Percentiles rank a stretch among this genome's conserved stretches.
phyloP scores from a whole-genome alignment of 2,113 vertebrate species.

The Gnathonemus longibarbis region DNA sequence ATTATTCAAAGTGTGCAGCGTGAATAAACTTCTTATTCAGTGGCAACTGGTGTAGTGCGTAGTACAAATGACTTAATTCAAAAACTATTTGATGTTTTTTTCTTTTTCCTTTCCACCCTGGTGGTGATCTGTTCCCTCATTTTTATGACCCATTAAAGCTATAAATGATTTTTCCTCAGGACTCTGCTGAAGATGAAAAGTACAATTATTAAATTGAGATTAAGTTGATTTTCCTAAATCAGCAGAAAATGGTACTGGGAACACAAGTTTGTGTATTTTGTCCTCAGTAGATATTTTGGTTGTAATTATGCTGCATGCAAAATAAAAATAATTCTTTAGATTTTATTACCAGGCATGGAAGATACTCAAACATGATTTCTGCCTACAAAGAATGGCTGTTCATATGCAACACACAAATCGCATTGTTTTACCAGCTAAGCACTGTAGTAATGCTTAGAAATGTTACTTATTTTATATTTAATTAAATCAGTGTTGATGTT shows the following conservation, averaged over 20 bases:
- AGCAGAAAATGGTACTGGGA: not conserved
- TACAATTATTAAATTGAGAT: not conserved
- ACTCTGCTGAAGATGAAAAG: not conserved
- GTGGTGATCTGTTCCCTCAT: not conserved
- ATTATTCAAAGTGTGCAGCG: not conserved
- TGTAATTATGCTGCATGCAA: not conserved
- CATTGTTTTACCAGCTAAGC: not conserved
- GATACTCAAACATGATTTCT: not conserved
- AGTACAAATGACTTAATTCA: not conserved
- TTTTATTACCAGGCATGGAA: not conserved
- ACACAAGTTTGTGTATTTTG: not conserved
- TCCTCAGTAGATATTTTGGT: not conserved
- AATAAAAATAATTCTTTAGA: not conserved
- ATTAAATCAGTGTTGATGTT: not conserved
- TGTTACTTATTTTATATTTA: not conserved
- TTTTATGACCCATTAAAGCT: not conserved
- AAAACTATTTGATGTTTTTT: not conserved
- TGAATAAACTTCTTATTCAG: not conserved
- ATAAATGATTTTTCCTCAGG: not conserved
- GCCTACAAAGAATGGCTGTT: not conserved
- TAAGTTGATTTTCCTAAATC: not conserved
- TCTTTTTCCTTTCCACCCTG: not conserved
- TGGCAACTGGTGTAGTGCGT: not conserved
- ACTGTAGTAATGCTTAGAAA: not conserved
- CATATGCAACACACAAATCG: not conserved